Base-by-base conservation (phyloP, 2,888 invertebrate species). In the Chrysomela aeneicollis region DNA sequence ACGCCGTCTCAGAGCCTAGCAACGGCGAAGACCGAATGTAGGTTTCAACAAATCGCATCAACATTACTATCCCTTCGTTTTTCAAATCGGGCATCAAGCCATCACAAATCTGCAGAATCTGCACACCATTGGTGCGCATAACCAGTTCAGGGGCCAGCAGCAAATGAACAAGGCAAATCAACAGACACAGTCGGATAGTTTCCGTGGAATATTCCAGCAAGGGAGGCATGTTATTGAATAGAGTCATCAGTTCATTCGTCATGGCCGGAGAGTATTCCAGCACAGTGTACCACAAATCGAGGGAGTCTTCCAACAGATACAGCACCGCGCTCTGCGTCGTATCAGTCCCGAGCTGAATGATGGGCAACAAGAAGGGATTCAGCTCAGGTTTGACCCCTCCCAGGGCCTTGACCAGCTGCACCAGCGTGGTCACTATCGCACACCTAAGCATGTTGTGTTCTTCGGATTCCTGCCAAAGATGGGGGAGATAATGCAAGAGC, bases 391-490 rank as follows among this genome's bases (percentile, higher is more conserved):
- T 85, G 59, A 83, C 70, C 21, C 70, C 70, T 59, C 88, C 87
- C 50, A 90, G 76, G 2, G 90, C 89, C 83, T 93, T 93, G 58
- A 96, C 93, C 59, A 96, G 86, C 77, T 95, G 92, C 68, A 93
- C 91, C 50, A 96, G 86, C 0, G 95, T 92, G 2, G 94, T 90
- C 9, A 97, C 89, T 70, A 97, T 95, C 51, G 96, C 94, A 78
- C 95, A 95, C 12, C 95, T 86, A 70, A 97, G 84, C 94, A 97
- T 94, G 81, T 94, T 92, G 79, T 95, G 94, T 64, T 91, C 89
- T 64, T 89, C 90, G 9, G 95, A 93, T 82, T 94, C 93, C 67
- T 90, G 88, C 97, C 97, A 97, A 71, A 97, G 85, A 70, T 90
- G 84, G 9, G 97, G 96, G 73, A 97, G 86, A 82, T 95, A 97